Percentiles rank a stretch among this genome's conserved stretches.
phyloP scores from a whole-genome alignment of 1,140 invertebrate genomes.

The Drosophila athabasca region DNA sequence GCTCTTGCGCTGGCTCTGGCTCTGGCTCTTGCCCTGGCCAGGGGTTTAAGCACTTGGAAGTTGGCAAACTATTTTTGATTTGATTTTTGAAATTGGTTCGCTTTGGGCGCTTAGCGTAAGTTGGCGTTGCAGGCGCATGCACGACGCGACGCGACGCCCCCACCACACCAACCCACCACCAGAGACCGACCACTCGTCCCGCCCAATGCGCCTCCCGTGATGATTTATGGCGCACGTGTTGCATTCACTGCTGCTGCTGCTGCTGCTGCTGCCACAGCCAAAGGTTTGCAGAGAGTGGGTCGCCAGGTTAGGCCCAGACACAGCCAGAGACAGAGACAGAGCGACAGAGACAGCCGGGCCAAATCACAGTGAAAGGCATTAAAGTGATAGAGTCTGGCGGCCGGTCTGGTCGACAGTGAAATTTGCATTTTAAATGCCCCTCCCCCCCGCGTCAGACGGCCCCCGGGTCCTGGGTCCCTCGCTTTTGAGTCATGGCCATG shows the following conservation, averaged over 20 bases:
- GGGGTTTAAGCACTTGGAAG: slow-evolving; percentile 75
- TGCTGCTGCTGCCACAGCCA: neutral
- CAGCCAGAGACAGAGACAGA: no score
- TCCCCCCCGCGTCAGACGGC: neutral
- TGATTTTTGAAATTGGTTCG: slow-evolving; percentile 78
- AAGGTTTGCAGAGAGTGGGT: slow-evolving; percentile 38
- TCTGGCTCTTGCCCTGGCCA: slow-evolving; percentile 4
- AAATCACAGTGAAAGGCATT: slow-evolving; percentile 80
- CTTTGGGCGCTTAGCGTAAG: slow-evolving; percentile 47
- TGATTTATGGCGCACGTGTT: slow-evolving; percentile 80
- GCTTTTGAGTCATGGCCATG: slow-evolving; percentile 35
- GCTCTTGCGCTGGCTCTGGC: no score
- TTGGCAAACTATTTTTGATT: slow-evolving; percentile 80
- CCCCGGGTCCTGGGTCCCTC: neutral
- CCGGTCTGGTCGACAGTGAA: slow-evolving; percentile 41
- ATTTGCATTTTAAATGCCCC: slow-evolving; percentile 73
- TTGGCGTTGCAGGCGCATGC: slow-evolving; percentile 38
- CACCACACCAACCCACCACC: slow-evolving; percentile 6
- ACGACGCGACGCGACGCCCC: neutral
- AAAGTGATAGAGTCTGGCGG: slow-evolving; percentile 71
- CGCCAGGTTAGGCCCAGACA: slow-evolving; percentile 12
- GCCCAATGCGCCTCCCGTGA: slow-evolving; percentile 28
- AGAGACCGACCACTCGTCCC: slow-evolving; percentile 10
- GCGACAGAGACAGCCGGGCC: slow-evolving; percentile 7
- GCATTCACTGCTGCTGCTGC: slow-evolving; percentile 50